A percentile compares a stretch with the other conserved stretches of the same genome.
phyloP scores from a whole-genome alignment of 1,140 invertebrate genomes.

The Danaus plexippus region DNA sequence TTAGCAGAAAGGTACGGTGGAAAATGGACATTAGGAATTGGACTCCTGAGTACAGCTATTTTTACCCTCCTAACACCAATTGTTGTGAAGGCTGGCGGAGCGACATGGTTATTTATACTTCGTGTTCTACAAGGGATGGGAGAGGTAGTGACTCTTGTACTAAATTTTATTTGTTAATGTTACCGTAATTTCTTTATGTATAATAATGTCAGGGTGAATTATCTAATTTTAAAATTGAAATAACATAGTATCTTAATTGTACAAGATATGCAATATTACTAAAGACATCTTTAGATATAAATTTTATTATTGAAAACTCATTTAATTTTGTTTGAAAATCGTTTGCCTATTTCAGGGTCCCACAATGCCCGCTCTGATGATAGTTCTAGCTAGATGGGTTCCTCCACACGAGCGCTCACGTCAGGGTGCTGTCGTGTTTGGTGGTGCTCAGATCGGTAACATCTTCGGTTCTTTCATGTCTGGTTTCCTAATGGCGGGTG shows the following conservation, averaged over 20 bases:
- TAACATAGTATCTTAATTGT: neutral
- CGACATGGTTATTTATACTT: conserved; percentile 74
- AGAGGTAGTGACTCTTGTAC: conserved; percentile 51
- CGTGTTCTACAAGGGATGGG: conserved; percentile 80
- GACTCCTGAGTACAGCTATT: conserved; percentile 75
- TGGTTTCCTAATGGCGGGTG: conserved; percentile 77
- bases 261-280: no score
- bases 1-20: conserved; percentile 75
- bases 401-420: conserved; percentile 80
- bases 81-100: conserved; percentile 66
- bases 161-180: no score
- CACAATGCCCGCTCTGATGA: conserved; percentile 82
- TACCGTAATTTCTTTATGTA: no score
- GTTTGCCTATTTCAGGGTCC: conserved; percentile 72
- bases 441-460: conserved; percentile 82
- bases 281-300: no score
- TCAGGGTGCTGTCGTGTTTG: conserved; percentile 80
- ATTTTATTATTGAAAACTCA: no score
- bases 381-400: conserved; percentile 81
- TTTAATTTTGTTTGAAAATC: neutral
- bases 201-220: no score
- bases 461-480: conserved; percentile 81
- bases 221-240: no score
- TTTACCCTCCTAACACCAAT: conserved; percentile 73
- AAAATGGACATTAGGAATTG: conserved; percentile 75